Evolutionary conservation across 2,797 vertebrate genomes (phyloP).

Genomic region (Sebastes flavidus): DNA sequence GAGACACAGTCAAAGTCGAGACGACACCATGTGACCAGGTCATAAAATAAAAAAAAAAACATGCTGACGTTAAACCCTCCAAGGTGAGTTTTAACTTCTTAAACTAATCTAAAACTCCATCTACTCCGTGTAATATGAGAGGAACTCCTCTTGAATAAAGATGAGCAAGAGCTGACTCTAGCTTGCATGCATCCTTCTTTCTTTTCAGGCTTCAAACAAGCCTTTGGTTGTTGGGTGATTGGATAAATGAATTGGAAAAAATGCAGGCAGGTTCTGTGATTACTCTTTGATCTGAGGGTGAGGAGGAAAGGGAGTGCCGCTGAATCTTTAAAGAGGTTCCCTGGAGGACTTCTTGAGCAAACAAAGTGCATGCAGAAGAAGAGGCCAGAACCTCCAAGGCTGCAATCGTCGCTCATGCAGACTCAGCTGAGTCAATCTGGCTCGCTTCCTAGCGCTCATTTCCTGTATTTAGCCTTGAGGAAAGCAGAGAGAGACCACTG

Average conservation of each 20-base stretch:
- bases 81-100: neutral
- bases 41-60: neutral
- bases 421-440: constrained; percentile 66
- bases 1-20: constrained; percentile 7
- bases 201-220: constrained; percentile 7
- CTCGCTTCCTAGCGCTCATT: constrained; percentile 62
- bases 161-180: neutral
- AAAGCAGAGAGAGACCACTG: constrained; percentile 66
- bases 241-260: constrained; percentile 26
- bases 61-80: neutral
- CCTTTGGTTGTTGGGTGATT: constrained; percentile 8
- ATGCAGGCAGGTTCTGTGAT: constrained; percentile 22
- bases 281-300: constrained; percentile 45
- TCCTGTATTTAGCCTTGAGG: constrained; percentile 76
- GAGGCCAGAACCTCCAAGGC: constrained; percentile 40
- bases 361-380: constrained; percentile 29
- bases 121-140: neutral
- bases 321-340: constrained; percentile 51
- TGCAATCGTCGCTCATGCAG: constrained; percentile 51
- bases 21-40: neutral
- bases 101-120: neutral
- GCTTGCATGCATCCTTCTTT: neutral
- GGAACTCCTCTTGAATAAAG: neutral
- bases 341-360: constrained; percentile 51
- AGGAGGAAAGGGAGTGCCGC: constrained; percentile 46